Conservation (phyloP, 2,797 vertebrate species). For the Erithacus rubecula region DNA sequence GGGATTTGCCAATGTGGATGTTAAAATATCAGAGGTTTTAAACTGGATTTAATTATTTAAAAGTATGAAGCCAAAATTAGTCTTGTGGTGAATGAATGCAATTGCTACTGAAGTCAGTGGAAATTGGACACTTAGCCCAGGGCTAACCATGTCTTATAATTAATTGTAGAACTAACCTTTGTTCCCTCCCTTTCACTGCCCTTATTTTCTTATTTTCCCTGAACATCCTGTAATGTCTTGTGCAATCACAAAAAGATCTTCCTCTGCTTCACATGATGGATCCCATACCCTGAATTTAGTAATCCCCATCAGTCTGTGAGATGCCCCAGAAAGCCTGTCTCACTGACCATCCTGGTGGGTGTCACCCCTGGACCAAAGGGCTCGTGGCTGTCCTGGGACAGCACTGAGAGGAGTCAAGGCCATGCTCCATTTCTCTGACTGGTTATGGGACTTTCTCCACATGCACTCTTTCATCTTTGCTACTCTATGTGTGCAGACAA, state of each 20-base stretch:
- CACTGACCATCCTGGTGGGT: neutral
- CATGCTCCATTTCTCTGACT: neutral
- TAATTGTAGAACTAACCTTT: neutral
- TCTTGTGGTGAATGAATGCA: neutral
- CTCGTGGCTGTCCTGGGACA: neutral
- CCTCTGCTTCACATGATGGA: neutral
- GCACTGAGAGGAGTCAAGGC: fast-evolving
- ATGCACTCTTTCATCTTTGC: fast-evolving
- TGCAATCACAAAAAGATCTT: neutral
- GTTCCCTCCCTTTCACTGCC: neutral
- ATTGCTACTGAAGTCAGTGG: neutral
- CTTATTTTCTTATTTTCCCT: neutral
- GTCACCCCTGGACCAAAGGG: neutral
- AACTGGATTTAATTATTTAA: constrained; percentile 11
- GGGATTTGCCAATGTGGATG: neutral
- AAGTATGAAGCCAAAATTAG: neutral
- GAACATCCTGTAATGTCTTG: neutral
- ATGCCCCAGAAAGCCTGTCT: neutral
- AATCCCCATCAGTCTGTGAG: neutral
- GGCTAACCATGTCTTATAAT: neutral
- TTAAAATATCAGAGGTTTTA: neutral
- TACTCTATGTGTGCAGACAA: neutral
- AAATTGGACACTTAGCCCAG: neutral
- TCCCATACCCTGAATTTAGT: neutral
- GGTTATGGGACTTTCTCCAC: neutral